Percentiles rank a stretch among this genome's conserved stretches.
These are phyloP conservation scores for Chirona hameri DNA, from an alignment of 2,888 invertebrate species.

Conservation along the genomic window DNA sequence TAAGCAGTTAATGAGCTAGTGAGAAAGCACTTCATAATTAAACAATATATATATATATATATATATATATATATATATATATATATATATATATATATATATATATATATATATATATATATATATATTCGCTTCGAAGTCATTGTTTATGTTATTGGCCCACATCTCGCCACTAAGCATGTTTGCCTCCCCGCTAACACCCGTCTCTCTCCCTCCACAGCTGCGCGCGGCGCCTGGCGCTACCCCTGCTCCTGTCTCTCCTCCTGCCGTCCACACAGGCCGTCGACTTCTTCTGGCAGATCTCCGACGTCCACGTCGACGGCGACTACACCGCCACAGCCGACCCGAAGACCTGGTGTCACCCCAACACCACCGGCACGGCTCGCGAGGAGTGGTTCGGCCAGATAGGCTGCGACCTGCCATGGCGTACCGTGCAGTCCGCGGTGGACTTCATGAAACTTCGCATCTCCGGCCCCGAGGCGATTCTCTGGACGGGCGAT, in stretches of 20 bases:
- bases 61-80: too few relatives aligned
- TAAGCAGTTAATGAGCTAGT: too few relatives aligned
- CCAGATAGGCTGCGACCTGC: slow-evolving; percentile 80
- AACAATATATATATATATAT: too few relatives aligned
- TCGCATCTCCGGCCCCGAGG: slow-evolving; percentile 80
- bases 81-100: too few relatives aligned
- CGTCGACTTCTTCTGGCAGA: background rate
- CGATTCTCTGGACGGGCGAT: slow-evolving; percentile 83
- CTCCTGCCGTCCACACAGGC: background rate
- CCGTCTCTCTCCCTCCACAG: background rate
- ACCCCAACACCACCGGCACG: background rate
- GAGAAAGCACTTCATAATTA: too few relatives aligned
- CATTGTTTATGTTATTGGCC: too few relatives aligned
- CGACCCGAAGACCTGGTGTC: background rate
- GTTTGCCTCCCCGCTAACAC: too few relatives aligned
- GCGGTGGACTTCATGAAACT: slow-evolving; percentile 82
- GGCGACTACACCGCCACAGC: background rate
- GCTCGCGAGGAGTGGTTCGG: slow-evolving; percentile 48
- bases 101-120: too few relatives aligned
- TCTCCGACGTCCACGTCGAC: slow-evolving; percentile 22
- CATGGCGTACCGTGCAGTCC: slow-evolving; percentile 80
- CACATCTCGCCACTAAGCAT: too few relatives aligned
- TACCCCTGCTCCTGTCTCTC: background rate
- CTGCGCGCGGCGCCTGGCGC: slow-evolving; percentile 35
- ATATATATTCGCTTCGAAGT: too few relatives aligned